These are phyloP conservation scores for Scartelaos histophorus DNA, from an alignment of 2,113 vertebrate species.

Conservation along the genomic window DNA sequence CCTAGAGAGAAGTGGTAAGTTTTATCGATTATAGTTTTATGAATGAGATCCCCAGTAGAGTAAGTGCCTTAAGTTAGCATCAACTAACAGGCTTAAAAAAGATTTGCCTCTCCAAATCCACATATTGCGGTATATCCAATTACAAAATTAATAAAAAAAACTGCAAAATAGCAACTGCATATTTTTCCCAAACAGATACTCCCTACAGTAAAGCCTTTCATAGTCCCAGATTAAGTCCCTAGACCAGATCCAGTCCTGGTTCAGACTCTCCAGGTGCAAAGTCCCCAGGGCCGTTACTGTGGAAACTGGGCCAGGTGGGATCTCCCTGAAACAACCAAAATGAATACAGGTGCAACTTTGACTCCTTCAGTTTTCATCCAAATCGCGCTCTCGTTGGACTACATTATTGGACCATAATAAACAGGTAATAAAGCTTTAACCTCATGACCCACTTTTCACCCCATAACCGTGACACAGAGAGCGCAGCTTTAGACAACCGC, in stretches of 20 bases:
- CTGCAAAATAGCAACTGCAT: no score
- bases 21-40: no score
- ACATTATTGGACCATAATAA: no score
- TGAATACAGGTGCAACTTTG: conserved; percentile 46
- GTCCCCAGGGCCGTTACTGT: conserved; percentile 61
- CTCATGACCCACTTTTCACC: background rate
- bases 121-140: no score
- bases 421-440: no score
- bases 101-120: no score
- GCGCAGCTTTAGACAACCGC: no score
- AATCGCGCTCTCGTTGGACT: background rate
- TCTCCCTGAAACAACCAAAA: conserved; percentile 56
- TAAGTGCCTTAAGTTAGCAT: no score
- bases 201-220: background rate
- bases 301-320: conserved; percentile 44
- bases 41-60: no score
- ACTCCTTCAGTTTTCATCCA: conserved; percentile 4
- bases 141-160: background rate
- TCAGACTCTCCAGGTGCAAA: conserved; percentile 29
- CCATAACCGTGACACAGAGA: background rate
- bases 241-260: conserved; percentile 3
- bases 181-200: no score
- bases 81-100: no score
- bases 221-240: background rate
- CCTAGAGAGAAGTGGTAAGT: no score